Conservation (phyloP, 2,888 invertebrate species). For the Drosophila helvetica region DNA sequence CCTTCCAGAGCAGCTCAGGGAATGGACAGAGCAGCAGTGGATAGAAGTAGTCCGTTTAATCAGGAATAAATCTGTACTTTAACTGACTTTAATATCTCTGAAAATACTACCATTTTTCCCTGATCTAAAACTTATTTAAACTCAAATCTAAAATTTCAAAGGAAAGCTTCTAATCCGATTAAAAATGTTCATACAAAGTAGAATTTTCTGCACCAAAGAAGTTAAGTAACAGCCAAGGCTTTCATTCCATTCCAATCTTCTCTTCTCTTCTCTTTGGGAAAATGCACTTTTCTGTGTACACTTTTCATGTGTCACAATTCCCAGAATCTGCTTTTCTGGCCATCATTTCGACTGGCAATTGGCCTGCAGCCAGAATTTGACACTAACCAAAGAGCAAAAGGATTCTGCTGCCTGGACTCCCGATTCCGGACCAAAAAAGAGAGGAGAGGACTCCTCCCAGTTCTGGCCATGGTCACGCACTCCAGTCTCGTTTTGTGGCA, state of each 20-base stretch:
- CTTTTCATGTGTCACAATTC: conserved; percentile 15
- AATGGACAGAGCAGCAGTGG: not conserved
- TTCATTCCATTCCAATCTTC: not conserved
- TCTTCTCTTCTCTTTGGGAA: not conserved
- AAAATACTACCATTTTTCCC: not conserved
- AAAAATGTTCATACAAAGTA: not conserved
- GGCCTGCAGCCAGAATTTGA: conserved; percentile 28
- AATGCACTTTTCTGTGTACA: not conserved
- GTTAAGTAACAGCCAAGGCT: not conserved
- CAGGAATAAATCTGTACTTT: too few species aligned
- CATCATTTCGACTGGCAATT: conserved; percentile 12
- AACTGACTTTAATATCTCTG: not conserved
- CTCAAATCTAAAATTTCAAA: not conserved
- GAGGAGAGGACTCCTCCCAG: not conserved
- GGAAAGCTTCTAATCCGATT: not conserved
- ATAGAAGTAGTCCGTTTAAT: too few species aligned
- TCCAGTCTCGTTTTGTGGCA: conserved; percentile 46
- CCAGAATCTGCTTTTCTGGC: not conserved
- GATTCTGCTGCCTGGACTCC: not conserved
- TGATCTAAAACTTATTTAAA: not conserved
- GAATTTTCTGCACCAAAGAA: not conserved
- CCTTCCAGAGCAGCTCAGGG: not conserved
- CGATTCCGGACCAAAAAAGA: conserved; percentile 26
- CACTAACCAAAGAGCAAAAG: conserved; percentile 8
- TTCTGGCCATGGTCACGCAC: conserved; percentile 25